Percentiles rank a stretch among this genome's conserved stretches.
phyloP scores from a whole-genome alignment of 2,888 invertebrate genomes.

The Eupithecia subfuscata region DNA sequence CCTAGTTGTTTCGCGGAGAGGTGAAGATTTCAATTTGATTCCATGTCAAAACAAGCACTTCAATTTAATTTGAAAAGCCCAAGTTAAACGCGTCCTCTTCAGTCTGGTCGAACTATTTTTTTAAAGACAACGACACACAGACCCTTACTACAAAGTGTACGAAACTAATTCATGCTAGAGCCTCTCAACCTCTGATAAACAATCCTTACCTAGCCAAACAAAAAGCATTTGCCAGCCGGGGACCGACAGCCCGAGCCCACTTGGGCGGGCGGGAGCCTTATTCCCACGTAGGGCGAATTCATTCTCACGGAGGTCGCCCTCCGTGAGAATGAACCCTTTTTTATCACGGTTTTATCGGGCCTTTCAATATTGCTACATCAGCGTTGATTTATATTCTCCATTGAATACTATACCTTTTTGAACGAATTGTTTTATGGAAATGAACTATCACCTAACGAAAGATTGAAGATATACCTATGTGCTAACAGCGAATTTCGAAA shows the following conservation, averaged over 20 bases:
- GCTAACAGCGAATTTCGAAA: neutral
- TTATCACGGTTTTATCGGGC: slow-evolving; percentile 42
- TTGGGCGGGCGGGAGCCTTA: slow-evolving; percentile 19
- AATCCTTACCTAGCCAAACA: slow-evolving; percentile 21
- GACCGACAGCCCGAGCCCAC: slow-evolving; percentile 24
- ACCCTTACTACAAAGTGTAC: neutral
- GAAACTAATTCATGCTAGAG: neutral
- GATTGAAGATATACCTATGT: neutral
- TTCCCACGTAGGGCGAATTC: slow-evolving; percentile 19
- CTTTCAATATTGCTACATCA: slow-evolving; percentile 38
- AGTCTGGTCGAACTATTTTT: too few species aligned
- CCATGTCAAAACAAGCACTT: too few species aligned
- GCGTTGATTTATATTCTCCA: slow-evolving; percentile 30
- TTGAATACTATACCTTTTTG: neutral
- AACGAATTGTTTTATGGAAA: neutral
- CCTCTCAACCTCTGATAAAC: too few species aligned
- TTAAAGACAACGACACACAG: neutral
- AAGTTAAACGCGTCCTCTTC: too few species aligned
- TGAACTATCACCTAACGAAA: neutral
- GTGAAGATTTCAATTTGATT: too few species aligned
- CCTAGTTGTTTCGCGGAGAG: too few species aligned
- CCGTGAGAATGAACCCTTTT: slow-evolving; percentile 28
- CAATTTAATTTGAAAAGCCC: too few species aligned
- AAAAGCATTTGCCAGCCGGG: slow-evolving; percentile 29
- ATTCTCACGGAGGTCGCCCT: neutral